These are phyloP conservation scores for Eilema caniola DNA, from an alignment of 2,888 invertebrate species.

Conservation along the genomic window DNA sequence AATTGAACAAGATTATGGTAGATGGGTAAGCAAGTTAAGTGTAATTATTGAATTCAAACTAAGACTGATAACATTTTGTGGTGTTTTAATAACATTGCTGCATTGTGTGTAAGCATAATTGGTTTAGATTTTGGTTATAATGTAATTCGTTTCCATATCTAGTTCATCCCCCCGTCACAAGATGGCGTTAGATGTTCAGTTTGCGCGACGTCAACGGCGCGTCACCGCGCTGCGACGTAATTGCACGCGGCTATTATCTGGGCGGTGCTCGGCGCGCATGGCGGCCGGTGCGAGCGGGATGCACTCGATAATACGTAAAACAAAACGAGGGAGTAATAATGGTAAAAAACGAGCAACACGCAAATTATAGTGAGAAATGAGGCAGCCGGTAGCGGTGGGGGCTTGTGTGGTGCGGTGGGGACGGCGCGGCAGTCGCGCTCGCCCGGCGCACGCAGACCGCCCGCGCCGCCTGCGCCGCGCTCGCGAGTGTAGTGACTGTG, in stretches of 20 bases:
- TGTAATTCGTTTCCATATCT: neutral
- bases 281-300: conserved; percentile 87
- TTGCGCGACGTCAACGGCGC: conserved; percentile 37
- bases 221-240: conserved; percentile 71
- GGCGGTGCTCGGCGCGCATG: conserved; percentile 85
- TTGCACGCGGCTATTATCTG: conserved; percentile 85
- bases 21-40: neutral
- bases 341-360: conserved; percentile 87
- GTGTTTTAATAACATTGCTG: neutral
- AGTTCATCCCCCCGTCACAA: conserved; percentile 70
- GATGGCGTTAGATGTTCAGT: conserved; percentile 74
- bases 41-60: neutral
- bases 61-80: neutral
- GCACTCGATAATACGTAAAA: conserved; percentile 87
- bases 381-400: conserved; percentile 87
- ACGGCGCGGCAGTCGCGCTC: conserved; percentile 81
- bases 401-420: conserved; percentile 76
- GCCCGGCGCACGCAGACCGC: conserved; percentile 81
- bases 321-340: conserved; percentile 87
- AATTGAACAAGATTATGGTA: neutral
- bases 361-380: conserved; percentile 88
- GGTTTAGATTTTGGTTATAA: neutral
- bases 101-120: neutral
- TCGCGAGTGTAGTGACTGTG: conserved; percentile 82
- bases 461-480: conserved; percentile 78